Evolutionary conservation across 2,113 vertebrate species (phyloP).

Genomic region (Anarhynchus alexandrinus): DNA sequence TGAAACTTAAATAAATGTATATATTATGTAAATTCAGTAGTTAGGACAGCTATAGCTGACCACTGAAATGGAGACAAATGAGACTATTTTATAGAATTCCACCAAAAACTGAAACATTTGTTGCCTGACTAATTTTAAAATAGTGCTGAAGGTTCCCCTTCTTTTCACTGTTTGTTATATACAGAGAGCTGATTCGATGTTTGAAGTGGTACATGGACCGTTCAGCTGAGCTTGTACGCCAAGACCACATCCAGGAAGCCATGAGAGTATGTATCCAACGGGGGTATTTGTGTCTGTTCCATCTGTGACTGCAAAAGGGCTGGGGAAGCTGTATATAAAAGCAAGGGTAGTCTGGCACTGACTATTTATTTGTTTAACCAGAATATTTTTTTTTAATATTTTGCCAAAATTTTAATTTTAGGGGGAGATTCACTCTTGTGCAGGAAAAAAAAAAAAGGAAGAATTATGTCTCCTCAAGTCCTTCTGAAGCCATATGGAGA

Average conservation of each 20-base stretch:
- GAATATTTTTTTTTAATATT: not conserved
- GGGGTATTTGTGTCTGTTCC: not conserved
- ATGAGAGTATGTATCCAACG: conserved; percentile 83
- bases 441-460: not conserved
- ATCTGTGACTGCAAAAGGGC: not conserved
- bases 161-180: not conserved
- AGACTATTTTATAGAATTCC: not conserved
- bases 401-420: not conserved
- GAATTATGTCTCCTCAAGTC: not conserved
- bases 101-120: not conserved
- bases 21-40: not conserved
- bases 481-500: not conserved
- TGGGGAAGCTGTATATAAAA: not conserved
- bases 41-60: not conserved
- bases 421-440: not conserved
- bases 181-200: conserved; percentile 94
- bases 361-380: not conserved
- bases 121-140: not conserved
- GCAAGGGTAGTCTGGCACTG: not conserved
- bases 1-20: not conserved
- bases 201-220: conserved; percentile 99
- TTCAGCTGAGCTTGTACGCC: conserved; percentile 90
- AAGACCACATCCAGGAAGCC: conserved; percentile 97
- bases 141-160: not conserved
- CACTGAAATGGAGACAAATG: not conserved